Percentiles rank a stretch among this genome's conserved stretches.
Conservation (phyloP, 2,113 vertebrate species). For the Callorhinus ursinus region DNA sequence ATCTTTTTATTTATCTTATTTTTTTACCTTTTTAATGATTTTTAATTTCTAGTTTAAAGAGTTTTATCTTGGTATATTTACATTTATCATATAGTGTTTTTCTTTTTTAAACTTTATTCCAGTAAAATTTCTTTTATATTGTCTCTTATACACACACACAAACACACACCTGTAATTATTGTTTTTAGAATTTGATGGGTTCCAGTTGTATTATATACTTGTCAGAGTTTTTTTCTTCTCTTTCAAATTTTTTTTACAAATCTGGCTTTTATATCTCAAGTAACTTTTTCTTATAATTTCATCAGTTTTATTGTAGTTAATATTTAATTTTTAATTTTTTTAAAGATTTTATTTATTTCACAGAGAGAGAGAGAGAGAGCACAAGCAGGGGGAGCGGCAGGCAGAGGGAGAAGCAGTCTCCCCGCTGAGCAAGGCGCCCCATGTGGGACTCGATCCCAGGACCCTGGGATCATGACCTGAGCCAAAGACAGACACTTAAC, state of each 20-base stretch:
- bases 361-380: too few species aligned
- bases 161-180: background rate
- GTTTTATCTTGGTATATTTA: background rate
- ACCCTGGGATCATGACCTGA: too few species aligned
- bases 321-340: background rate
- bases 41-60: background rate
- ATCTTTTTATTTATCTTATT: background rate
- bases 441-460: too few species aligned
- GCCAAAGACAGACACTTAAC: too few species aligned
- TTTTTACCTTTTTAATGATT: background rate
- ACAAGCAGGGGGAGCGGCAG: too few species aligned
- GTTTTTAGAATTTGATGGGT: background rate
- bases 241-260: background rate
- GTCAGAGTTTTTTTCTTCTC: background rate
- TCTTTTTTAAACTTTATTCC: background rate
- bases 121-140: background rate
- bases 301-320: background rate
- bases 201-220: background rate
- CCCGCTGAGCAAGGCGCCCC: too few species aligned
- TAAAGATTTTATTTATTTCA: too few species aligned
- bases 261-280: background rate
- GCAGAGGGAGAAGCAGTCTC: too few species aligned
- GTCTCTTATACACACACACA: background rate
- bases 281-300: background rate
- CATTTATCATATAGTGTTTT: background rate